Percentiles rank a stretch among this genome's conserved stretches.
Conservation (phyloP, 2,797 vertebrate species). For the Novumbra hubbsi region DNA sequence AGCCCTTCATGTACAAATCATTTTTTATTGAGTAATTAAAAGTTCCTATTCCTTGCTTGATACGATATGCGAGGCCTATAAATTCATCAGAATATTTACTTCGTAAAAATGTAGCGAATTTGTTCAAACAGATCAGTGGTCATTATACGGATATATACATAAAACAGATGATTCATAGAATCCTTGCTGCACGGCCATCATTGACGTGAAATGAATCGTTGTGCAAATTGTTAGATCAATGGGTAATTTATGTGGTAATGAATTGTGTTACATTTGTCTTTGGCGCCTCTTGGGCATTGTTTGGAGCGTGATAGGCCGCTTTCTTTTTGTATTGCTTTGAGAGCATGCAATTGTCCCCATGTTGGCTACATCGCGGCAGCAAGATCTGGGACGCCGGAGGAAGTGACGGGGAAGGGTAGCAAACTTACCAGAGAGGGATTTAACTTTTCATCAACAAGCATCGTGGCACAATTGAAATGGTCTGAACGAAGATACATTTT, state of each 20-base stretch:
- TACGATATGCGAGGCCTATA: not conserved
- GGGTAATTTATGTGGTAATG: not conserved
- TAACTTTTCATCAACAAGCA: not conserved
- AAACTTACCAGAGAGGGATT: not conserved
- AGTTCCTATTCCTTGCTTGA: not conserved
- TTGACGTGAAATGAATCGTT: not conserved
- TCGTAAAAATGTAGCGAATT: not conserved
- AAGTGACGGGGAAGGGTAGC: constrained; percentile 7
- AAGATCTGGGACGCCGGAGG: not conserved
- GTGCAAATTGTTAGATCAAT: not conserved
- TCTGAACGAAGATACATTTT: not conserved
- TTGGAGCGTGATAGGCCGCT: not conserved
- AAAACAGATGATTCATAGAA: not conserved
- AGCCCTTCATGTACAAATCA: not conserved
- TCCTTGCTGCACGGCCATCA: not conserved
- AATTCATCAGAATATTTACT: not conserved
- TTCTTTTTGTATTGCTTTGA: not conserved
- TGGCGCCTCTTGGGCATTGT: constrained; percentile 1
- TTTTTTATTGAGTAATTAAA: not conserved
- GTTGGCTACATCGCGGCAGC: not conserved
- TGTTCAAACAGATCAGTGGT: not conserved
- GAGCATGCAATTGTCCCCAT: not conserved
- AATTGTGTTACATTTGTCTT: constrained; percentile 1
- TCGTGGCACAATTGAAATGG: not conserved
- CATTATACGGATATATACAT: too few relatives aligned